Evolutionary conservation across 2,888 invertebrate species (phyloP).

Genomic region (Macropis europaea): DNA sequence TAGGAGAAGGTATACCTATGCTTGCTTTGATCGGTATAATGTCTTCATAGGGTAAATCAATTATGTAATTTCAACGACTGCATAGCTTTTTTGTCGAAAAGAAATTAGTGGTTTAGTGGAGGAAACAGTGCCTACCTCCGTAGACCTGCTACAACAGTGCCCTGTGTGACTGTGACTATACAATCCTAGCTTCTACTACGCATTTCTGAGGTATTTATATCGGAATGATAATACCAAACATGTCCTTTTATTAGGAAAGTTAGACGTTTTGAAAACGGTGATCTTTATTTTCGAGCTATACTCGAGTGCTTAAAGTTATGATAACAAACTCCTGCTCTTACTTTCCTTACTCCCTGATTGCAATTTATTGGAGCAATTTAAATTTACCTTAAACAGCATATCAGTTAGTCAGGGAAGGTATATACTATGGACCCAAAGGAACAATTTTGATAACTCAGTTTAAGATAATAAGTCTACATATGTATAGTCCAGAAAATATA

Average conservation of each 20-base stretch:
- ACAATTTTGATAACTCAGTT: slow-evolving; percentile 16
- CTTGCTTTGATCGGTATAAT: slow-evolving; percentile 76
- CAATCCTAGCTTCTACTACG: slow-evolving; percentile 79
- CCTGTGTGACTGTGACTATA: slow-evolving; percentile 79
- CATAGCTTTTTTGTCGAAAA: slow-evolving; percentile 74
- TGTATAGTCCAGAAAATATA: slow-evolving; percentile 27
- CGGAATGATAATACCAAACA: slow-evolving; percentile 79
- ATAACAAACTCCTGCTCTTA: slow-evolving; percentile 59
- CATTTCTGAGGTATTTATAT: slow-evolving; percentile 80
- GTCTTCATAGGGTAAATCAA: slow-evolving; percentile 69
- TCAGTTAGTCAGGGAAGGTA: slow-evolving; percentile 35
- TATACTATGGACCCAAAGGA: slow-evolving; percentile 21
- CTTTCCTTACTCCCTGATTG: slow-evolving; percentile 51
- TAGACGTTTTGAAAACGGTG: slow-evolving; percentile 50
- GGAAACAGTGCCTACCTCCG: slow-evolving; percentile 79
- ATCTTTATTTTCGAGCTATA: slow-evolving; percentile 58
- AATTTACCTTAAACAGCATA: slow-evolving; percentile 18
- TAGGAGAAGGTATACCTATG: slow-evolving; percentile 79
- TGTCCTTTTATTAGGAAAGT: slow-evolving; percentile 71
- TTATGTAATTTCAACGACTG: slow-evolving; percentile 71
- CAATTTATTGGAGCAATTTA: slow-evolving; percentile 42
- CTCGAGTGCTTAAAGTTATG: slow-evolving; percentile 54
- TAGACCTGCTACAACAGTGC: slow-evolving; percentile 79
- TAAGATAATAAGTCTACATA: slow-evolving; percentile 7
- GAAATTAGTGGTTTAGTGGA: slow-evolving; percentile 78